These are phyloP conservation scores for Xiphophorus hellerii DNA, from an alignment of 2,113 vertebrate species.

Conservation along the genomic window DNA sequence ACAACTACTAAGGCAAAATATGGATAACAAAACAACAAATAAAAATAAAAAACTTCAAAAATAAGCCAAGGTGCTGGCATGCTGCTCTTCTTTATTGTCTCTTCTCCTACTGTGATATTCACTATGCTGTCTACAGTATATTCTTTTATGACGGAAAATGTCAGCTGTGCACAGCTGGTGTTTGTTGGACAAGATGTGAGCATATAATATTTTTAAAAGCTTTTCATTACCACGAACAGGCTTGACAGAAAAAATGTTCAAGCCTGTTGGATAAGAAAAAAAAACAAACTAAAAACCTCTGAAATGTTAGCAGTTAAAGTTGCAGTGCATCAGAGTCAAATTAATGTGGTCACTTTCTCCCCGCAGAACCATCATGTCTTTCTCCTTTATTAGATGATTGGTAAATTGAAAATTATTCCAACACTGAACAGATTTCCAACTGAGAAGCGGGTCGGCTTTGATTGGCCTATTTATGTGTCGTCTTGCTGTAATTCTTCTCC, in stretches of 20 bases:
- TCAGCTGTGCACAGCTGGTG: too few species aligned
- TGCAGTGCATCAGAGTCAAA: slow-evolving; percentile 21
- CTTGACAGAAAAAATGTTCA: neutral
- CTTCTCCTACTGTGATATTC: too few species aligned
- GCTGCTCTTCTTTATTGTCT: too few species aligned
- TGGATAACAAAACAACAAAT: too few species aligned
- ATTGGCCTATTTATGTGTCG: slow-evolving; percentile 40
- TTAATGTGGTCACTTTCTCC: slow-evolving; percentile 26
- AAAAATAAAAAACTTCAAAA: too few species aligned
- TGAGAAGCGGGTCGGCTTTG: slow-evolving; percentile 22
- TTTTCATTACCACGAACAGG: too few species aligned
- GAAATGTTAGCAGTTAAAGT: slow-evolving; percentile 15
- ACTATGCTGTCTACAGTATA: too few species aligned
- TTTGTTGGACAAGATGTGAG: too few species aligned
- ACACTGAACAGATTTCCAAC: slow-evolving; percentile 29
- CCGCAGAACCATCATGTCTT: slow-evolving; percentile 1
- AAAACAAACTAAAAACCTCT: neutral
- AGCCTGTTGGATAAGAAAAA: neutral
- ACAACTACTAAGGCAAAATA: too few species aligned
- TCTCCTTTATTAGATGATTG: slow-evolving; percentile 31
- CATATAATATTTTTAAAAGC: too few species aligned
- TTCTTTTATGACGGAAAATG: too few species aligned
- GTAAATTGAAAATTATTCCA: slow-evolving; percentile 38
- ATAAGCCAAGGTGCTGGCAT: too few species aligned
- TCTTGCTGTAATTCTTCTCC: slow-evolving; percentile 18